Conservation (phyloP, 2,113 vertebrate genomes). For the Oxyruncus cristatus region DNA sequence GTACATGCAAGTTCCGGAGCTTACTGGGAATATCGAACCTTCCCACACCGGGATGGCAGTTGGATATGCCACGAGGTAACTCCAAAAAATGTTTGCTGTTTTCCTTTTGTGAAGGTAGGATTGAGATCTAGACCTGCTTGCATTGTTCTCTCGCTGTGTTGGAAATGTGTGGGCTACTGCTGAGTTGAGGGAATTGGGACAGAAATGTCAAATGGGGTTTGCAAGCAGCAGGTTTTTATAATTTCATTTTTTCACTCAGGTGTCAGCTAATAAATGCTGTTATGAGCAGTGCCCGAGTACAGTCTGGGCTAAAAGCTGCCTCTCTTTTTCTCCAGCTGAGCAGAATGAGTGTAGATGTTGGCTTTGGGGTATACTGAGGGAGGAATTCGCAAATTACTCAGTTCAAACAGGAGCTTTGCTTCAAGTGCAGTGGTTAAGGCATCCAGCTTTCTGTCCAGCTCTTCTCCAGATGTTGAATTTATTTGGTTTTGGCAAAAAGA, state of each 20-base stretch:
- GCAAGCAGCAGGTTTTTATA: neutral
- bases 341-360: neutral
- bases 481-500: neutral
- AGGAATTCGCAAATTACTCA: neutral
- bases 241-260: neutral
- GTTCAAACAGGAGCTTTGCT: neutral
- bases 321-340: neutral
- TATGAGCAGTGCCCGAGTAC: neutral
- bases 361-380: neutral
- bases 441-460: neutral
- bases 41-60: rapidly evolving
- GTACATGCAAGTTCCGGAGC: neutral
- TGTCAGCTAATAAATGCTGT: neutral
- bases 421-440: neutral
- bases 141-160: neutral
- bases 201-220: neutral
- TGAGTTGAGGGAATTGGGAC: neutral
- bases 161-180: neutral
- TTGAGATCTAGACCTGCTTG: neutral
- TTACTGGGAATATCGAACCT: neutral
- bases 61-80: neutral
- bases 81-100: neutral
- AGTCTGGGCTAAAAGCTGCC: neutral
- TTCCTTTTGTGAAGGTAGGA: neutral
- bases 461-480: neutral